Percentiles rank a stretch among this genome's conserved stretches.
phyloP scores from a whole-genome alignment of 1,140 invertebrate genomes.

The Calliopsis andreniformis region DNA sequence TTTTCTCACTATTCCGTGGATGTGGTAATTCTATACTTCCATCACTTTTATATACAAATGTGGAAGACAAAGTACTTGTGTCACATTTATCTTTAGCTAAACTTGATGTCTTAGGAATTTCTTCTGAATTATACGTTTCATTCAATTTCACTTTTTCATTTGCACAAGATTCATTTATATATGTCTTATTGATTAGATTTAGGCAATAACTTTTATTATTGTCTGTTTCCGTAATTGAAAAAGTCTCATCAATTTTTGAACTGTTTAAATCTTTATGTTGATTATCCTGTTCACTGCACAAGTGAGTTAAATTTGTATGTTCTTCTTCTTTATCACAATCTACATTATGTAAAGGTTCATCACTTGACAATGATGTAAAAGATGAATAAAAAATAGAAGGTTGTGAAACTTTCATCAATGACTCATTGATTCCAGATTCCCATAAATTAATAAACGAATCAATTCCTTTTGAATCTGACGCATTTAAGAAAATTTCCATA shows the following conservation, averaged over 20 bases:
- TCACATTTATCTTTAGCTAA: constrained; percentile 16
- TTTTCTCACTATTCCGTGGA: not conserved
- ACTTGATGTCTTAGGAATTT: not conserved
- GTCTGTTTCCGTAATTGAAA: constrained; percentile 1
- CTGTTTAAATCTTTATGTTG: not conserved
- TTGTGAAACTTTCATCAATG: constrained; percentile 75
- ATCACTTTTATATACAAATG: constrained; percentile 46
- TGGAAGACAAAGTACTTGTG: constrained; percentile 55
- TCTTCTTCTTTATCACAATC: constrained; percentile 23
- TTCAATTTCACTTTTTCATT: constrained; percentile 29
- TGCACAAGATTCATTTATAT: constrained; percentile 31
- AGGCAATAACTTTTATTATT: constrained; percentile 19
- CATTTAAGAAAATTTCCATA: constrained; percentile 75
- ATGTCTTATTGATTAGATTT: constrained; percentile 46
- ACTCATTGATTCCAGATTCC: constrained; percentile 71
- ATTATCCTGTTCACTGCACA: not conserved
- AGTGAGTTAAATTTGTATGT: not conserved
- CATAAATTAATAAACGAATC: constrained; percentile 75
- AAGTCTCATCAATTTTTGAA: constrained; percentile 23
- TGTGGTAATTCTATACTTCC: constrained; percentile 13
- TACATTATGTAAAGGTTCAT: constrained; percentile 10
- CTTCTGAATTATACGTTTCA: constrained; percentile 29
- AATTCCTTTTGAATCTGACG: constrained; percentile 73
- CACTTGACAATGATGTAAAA: constrained; percentile 56
- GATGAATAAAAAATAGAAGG: constrained; percentile 74